phyloP scores from a whole-genome alignment of 2,888 invertebrate genomes.

The Glyphotaelius pellucidus region DNA sequence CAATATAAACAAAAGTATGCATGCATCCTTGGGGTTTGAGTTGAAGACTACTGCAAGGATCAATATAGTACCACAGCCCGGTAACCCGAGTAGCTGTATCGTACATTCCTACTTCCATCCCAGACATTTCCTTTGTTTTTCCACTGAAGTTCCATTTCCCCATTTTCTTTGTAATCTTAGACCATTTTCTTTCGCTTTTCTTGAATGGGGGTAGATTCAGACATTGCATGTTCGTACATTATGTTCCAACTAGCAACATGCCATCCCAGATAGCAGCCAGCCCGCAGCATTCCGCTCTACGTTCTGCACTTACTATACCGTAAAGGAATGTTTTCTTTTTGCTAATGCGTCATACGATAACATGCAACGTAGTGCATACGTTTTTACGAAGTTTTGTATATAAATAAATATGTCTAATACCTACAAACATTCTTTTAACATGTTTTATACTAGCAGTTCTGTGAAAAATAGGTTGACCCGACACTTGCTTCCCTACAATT shows the following conservation, averaged over 20 bases:
- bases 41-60: neutral
- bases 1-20: neutral
- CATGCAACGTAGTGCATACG: neutral
- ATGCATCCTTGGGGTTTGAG: neutral
- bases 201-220: neutral
- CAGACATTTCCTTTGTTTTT: neutral
- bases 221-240: neutral
- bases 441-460: too few species aligned
- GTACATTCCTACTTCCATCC: neutral
- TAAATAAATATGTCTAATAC: too few species aligned
- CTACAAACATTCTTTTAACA: too few species aligned
- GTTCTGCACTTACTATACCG: neutral
- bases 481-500: too few species aligned
- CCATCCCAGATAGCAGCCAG: neutral
- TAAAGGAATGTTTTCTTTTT: neutral
- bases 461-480: too few species aligned
- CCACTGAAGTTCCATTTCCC: neutral
- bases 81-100: neutral
- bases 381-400: too few species aligned
- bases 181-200: constrained; percentile 4
- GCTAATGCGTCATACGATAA: neutral
- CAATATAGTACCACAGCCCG: neutral
- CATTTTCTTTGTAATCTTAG: constrained; percentile 18
- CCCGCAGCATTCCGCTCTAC: neutral
- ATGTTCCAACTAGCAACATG: neutral